A percentile compares a stretch with the other conserved stretches of the same genome.
Evolutionary conservation across 92 coral and sea anemone genomes (phyloP).

Genomic region (Virgularia gustaviana): DNA sequence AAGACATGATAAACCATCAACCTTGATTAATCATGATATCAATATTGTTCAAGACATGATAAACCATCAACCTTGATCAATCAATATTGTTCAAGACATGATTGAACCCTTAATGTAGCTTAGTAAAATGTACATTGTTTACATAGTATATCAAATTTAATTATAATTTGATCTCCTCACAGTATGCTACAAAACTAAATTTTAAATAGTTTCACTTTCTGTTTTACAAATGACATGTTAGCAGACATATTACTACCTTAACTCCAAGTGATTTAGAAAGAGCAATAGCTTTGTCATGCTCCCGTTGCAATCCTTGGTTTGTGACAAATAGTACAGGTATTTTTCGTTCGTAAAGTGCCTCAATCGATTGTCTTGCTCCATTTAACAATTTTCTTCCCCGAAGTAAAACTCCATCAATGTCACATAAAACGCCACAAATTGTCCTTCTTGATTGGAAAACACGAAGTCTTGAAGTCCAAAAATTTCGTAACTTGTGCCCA

Average conservation of each 20-base stretch:
- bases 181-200: too few species aligned
- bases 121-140: too few species aligned
- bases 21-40: too few species aligned
- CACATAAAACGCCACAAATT: constrained; percentile 55
- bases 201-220: too few species aligned
- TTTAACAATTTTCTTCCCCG: constrained; percentile 65
- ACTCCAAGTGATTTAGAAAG: constrained; percentile 54
- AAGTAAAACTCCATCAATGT: constrained; percentile 71
- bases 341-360: constrained; percentile 45
- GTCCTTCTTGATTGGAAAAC: background rate
- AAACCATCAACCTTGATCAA: too few species aligned
- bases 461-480: background rate
- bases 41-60: too few species aligned
- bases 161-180: too few species aligned
- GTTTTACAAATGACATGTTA: background rate
- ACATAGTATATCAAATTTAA: too few species aligned
- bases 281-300: constrained; percentile 52
- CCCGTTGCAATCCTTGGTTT: constrained; percentile 64
- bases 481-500: background rate
- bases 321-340: constrained; percentile 63
- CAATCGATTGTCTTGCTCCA: constrained; percentile 61
- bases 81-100: too few species aligned
- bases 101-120: too few species aligned
- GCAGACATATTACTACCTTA: constrained; percentile 41
- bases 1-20: too few species aligned